These are phyloP conservation scores for Orestias chungarensis DNA, from an alignment of 2,797 vertebrate genomes.

Conservation along the genomic window DNA sequence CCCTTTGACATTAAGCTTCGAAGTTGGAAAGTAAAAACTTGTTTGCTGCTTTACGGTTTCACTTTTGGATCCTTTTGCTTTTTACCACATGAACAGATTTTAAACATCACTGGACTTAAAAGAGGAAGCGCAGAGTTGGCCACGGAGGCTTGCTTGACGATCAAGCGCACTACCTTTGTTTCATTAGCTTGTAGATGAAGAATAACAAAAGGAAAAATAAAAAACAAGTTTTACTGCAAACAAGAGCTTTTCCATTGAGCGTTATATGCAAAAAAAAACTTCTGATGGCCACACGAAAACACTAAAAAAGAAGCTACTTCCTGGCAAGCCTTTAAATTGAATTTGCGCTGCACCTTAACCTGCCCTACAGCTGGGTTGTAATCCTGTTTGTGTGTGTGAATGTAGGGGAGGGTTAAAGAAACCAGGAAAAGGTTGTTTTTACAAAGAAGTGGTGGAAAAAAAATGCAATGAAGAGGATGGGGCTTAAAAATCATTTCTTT, in stretches of 20 bases:
- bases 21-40: constrained; percentile 43
- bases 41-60: constrained; percentile 35
- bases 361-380: constrained; percentile 48
- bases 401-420: constrained; percentile 5
- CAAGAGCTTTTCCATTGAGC: constrained; percentile 1
- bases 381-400: constrained; percentile 31
- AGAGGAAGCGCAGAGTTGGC: constrained; percentile 8
- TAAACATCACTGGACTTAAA: constrained; percentile 36
- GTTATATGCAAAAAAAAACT: constrained; percentile 6
- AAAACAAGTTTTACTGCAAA: neutral
- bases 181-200: constrained; percentile 11
- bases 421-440: neutral
- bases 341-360: constrained; percentile 22
- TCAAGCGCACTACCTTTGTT: neutral
- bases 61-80: neutral
- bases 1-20: constrained; percentile 39
- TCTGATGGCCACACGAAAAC: constrained; percentile 12
- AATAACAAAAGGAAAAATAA: constrained; percentile 8
- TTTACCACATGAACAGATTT: constrained; percentile 3
- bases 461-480: constrained; percentile 12
- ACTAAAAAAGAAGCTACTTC: constrained; percentile 13
- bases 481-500: neutral
- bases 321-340: constrained; percentile 45
- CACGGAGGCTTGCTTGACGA: neutral
- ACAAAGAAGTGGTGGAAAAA: constrained; percentile 29